Evolutionary conservation across 2,113 vertebrate species (phyloP).

Genomic region (Acanthochromis polyacanthus): DNA sequence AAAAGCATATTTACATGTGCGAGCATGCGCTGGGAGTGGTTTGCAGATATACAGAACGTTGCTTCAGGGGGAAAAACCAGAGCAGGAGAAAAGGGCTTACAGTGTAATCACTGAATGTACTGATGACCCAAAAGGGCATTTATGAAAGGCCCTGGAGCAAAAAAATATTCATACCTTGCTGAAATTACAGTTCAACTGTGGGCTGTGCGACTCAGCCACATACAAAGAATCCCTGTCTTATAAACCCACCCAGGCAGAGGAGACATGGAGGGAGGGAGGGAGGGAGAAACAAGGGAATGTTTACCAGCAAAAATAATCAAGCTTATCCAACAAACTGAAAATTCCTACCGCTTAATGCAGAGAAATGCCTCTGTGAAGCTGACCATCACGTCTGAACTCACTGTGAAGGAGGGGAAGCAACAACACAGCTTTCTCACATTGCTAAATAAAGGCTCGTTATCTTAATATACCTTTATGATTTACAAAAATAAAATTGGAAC

Average conservation of each 20-base stretch:
- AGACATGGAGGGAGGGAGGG: conserved; percentile 36
- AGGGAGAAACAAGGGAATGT: conserved; percentile 52
- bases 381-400: conserved; percentile 38
- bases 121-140: conserved; percentile 33
- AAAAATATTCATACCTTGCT: conserved; percentile 38
- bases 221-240: conserved; percentile 80
- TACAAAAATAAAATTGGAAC: conserved; percentile 14
- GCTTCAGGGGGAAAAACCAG: conserved; percentile 27
- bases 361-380: conserved; percentile 8
- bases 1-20: background rate
- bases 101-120: conserved; percentile 41
- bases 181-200: conserved; percentile 67
- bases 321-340: background rate
- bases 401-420: background rate
- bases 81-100: conserved; percentile 18
- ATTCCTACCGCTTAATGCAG: conserved; percentile 10
- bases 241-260: conserved; percentile 74
- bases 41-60: conserved; percentile 7
- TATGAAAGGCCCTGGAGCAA: conserved; percentile 53
- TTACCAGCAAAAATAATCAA: conserved; percentile 46
- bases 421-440: conserved; percentile 26
- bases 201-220: conserved; percentile 51
- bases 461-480: conserved; percentile 20
- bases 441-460: conserved; percentile 5
- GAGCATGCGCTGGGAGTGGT: background rate